Conservation (phyloP, 2,797 vertebrate genomes). For the Argya squamiceps region DNA sequence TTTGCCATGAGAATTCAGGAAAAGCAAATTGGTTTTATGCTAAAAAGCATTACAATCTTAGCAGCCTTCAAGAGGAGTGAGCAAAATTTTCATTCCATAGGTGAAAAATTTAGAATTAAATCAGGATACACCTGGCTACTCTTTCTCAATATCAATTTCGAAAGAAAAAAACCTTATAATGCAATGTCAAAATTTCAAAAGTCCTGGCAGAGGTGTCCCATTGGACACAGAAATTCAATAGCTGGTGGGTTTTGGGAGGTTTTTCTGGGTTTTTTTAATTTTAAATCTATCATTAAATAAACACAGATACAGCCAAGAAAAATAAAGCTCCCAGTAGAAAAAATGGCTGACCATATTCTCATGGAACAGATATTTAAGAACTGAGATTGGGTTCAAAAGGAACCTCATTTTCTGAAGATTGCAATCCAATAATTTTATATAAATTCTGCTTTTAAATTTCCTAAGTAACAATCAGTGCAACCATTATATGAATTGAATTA, state of each 20-base stretch:
- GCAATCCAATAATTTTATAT: slow-evolving; percentile 22
- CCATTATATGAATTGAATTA: not conserved
- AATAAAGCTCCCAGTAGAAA: not conserved
- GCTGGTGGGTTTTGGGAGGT: not conserved
- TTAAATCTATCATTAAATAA: not conserved
- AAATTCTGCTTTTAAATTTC: not conserved
- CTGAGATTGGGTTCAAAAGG: not conserved
- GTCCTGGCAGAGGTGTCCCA: not conserved
- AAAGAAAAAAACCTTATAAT: slow-evolving; percentile 11
- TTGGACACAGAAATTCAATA: slow-evolving; percentile 27
- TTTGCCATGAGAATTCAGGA: not conserved
- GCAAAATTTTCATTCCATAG: not conserved
- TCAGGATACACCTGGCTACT: not conserved
- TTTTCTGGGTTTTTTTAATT: not conserved
- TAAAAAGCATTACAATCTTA: not conserved
- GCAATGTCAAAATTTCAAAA: not conserved
- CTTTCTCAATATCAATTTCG: slow-evolving; percentile 14
- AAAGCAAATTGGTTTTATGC: not conserved
- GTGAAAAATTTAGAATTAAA: not conserved
- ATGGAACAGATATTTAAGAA: slow-evolving; percentile 34
- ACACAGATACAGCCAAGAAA: slow-evolving; percentile 26
- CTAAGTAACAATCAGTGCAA: not conserved
- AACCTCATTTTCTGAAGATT: slow-evolving; percentile 26
- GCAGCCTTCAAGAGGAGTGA: not conserved
- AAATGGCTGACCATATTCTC: not conserved